These are phyloP conservation scores for Acridotheres tristis DNA, from an alignment of 2,797 vertebrate species.

Conservation along the genomic window DNA sequence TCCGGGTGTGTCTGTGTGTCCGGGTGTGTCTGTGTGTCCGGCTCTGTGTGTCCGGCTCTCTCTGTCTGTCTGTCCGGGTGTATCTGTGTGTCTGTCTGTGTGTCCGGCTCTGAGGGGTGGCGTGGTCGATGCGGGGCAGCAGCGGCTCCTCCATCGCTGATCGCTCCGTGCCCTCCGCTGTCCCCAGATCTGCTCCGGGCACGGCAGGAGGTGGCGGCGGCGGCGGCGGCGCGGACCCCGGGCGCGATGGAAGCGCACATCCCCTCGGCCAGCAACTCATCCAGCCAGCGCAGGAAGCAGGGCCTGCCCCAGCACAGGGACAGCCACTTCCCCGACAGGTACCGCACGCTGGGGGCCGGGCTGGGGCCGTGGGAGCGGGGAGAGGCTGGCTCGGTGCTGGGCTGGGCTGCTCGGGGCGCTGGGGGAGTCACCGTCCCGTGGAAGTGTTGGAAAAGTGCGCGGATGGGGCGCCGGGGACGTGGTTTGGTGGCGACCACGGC, in stretches of 20 bases:
- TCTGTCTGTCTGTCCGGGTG: too few species aligned
- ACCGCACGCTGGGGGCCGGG: background rate
- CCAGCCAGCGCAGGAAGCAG: constrained; percentile 93
- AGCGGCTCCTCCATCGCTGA: background rate
- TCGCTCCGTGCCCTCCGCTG: background rate
- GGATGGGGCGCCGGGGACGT: background rate
- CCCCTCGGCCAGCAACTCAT: constrained; percentile 84
- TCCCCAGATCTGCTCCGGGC: constrained; percentile 87
- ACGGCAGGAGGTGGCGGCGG: constrained; percentile 85
- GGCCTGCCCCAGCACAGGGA: constrained; percentile 91
- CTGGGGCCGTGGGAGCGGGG: too few species aligned
- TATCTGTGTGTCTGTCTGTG: too few species aligned
- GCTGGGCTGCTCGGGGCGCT: too few species aligned
- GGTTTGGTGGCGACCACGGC: fast-evolving
- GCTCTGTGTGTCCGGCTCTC: too few species aligned
- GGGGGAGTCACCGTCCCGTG: too few species aligned
- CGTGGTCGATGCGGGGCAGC: background rate
- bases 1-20: too few species aligned
- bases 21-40: too few species aligned
- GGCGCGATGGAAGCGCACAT: constrained; percentile 90
- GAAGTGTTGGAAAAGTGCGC: fast-evolving
- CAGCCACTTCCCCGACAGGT: constrained; percentile 92
- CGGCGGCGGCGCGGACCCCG: constrained; percentile 81
- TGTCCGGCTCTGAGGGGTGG: background rate
- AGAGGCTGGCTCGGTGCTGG: too few species aligned